A percentile compares a stretch with the other conserved stretches of the same genome.
These are phyloP conservation scores for Zaprionus taronus DNA, from an alignment of 1,140 invertebrate species.

Conservation along the genomic window DNA sequence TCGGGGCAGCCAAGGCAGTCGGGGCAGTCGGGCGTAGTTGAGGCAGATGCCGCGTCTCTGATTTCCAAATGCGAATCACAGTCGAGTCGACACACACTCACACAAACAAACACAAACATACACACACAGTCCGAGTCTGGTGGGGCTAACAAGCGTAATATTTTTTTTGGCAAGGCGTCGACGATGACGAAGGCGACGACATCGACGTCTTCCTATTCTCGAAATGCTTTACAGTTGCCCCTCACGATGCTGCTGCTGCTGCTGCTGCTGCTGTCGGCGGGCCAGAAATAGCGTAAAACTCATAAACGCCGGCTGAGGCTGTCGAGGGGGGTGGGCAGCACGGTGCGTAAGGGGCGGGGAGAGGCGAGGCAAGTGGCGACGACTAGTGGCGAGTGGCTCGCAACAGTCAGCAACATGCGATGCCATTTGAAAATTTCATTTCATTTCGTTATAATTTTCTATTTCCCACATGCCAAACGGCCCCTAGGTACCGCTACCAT, in stretches of 20 bases:
- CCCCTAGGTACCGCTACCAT: slow-evolving; percentile 52
- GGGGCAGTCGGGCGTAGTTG: neutral
- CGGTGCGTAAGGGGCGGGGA: slow-evolving; percentile 5
- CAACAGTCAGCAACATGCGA: slow-evolving; percentile 64
- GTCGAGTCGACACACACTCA: slow-evolving; percentile 9
- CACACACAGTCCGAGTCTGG: neutral
- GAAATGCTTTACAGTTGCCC: slow-evolving; percentile 70
- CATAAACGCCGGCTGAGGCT: slow-evolving; percentile 65
- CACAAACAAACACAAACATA: neutral
- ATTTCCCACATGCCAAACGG: slow-evolving; percentile 81
- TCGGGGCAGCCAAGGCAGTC: neutral
- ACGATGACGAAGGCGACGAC: slow-evolving; percentile 44
- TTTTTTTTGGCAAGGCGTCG: slow-evolving; percentile 62
- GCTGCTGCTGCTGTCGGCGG: slow-evolving; percentile 57
- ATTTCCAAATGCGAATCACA: slow-evolving; percentile 74
- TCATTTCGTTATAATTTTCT: slow-evolving; percentile 79
- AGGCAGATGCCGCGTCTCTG: slow-evolving; percentile 29
- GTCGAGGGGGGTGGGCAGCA: slow-evolving; percentile 36
- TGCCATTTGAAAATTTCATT: slow-evolving; percentile 80
- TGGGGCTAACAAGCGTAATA: slow-evolving; percentile 66
- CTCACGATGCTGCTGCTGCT: slow-evolving; percentile 20
- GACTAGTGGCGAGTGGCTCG: slow-evolving; percentile 6
- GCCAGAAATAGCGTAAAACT: slow-evolving; percentile 82
- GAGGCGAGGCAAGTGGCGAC: slow-evolving; percentile 52
- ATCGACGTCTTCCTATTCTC: slow-evolving; percentile 69